Percentiles rank a stretch among this genome's conserved stretches.
These are phyloP conservation scores for Lysiphlebus fabarum DNA, from an alignment of 1,140 invertebrate genomes.

Conservation along the genomic window DNA sequence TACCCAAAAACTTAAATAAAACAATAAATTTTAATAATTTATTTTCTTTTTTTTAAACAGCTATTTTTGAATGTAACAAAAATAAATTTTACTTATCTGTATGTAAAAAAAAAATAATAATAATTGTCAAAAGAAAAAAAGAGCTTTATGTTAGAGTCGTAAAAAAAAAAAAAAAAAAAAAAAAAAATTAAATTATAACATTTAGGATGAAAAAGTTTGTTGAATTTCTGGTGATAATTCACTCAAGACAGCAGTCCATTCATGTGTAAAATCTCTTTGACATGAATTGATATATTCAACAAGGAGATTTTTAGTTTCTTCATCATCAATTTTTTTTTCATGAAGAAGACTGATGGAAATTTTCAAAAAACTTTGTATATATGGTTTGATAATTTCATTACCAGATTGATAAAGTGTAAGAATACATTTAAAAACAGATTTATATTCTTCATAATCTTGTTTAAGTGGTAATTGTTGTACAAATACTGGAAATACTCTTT, in stretches of 20 bases:
- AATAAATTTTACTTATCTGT: too few species aligned
- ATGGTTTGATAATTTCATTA: conserved; percentile 53
- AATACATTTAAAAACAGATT: conserved; percentile 67
- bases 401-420: conserved; percentile 61
- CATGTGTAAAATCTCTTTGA: conserved; percentile 58
- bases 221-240: conserved; percentile 47
- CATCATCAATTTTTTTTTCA: conserved; percentile 53
- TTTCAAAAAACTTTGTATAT: conserved; percentile 58
- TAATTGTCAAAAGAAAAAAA: conserved; percentile 12
- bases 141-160: not conserved
- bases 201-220: conserved; percentile 41
- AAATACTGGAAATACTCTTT: conserved; percentile 70
- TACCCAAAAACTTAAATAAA: too few species aligned
- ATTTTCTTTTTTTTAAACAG: too few species aligned
- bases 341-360: conserved; percentile 56
- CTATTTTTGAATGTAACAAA: too few species aligned
- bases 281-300: conserved; percentile 56
- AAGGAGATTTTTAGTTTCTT: conserved; percentile 52
- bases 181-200: conserved; percentile 35
- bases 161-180: conserved; percentile 23
- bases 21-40: too few species aligned
- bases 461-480: conserved; percentile 69
- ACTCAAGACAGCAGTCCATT: conserved; percentile 51
- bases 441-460: conserved; percentile 74
- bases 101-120: not conserved